Evolutionary conservation across 2,113 vertebrate genomes (phyloP).

Genomic region (Zosterops lateralis): DNA sequence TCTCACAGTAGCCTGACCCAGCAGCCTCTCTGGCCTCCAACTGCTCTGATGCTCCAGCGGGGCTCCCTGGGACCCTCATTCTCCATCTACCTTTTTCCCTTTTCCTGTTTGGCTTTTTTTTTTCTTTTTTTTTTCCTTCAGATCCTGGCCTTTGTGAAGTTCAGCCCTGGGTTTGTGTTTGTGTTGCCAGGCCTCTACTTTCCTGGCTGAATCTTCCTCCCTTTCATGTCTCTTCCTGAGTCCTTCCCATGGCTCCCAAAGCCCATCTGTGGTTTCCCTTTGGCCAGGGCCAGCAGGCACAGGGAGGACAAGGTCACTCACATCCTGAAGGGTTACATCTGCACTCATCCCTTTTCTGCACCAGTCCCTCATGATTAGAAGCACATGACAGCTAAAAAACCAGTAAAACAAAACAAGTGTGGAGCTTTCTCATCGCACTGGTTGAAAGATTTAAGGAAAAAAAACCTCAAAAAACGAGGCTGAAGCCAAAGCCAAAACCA

Average conservation of each 20-base stretch:
- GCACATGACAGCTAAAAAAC: conserved; percentile 19
- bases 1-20: not conserved
- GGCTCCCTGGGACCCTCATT: not conserved
- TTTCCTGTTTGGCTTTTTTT: not conserved
- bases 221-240: not conserved
- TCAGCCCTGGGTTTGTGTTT: not conserved
- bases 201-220: not conserved
- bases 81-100: not conserved
- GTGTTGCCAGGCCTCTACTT: not conserved
- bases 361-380: conserved; percentile 17
- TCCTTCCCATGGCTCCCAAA: not conserved
- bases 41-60: not conserved
- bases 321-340: not conserved
- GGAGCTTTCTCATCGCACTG: not conserved
- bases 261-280: not conserved
- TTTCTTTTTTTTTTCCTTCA: not conserved
- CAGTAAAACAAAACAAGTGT: not conserved
- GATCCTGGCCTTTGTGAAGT: not conserved
- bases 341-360: not conserved
- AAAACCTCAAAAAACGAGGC: not conserved
- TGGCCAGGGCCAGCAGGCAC: not conserved
- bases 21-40: not conserved
- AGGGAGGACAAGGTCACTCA: not conserved
- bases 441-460: conserved; percentile 16
- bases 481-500: not conserved